A percentile compares a stretch with the other conserved stretches of the same genome.
These are phyloP conservation scores for Oncorhynchus masou DNA, from an alignment of 2,113 vertebrate genomes.

Conservation along the genomic window DNA sequence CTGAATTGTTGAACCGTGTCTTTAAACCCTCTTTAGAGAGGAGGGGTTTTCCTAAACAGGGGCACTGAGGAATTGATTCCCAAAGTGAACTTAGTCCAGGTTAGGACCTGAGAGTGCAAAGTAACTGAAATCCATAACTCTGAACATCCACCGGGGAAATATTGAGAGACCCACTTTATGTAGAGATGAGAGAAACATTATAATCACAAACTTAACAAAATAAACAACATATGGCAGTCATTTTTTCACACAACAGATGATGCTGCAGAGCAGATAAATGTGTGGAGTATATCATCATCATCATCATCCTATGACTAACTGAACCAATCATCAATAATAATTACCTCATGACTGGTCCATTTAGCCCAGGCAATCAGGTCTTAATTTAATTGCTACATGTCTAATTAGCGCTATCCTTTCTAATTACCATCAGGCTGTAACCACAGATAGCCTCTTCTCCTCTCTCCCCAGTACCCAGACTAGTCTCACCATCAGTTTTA, in stretches of 20 bases:
- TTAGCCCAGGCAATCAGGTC: constrained; percentile 34
- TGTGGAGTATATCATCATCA: background rate
- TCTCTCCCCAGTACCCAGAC: background rate
- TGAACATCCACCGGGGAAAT: background rate
- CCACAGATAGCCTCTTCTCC: background rate
- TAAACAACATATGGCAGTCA: background rate
- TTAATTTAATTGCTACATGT: constrained; percentile 46
- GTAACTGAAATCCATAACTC: background rate
- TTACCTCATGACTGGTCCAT: constrained; percentile 44
- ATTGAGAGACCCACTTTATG: background rate
- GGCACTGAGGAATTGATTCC: background rate
- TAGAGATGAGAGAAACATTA: background rate
- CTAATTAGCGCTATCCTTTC: constrained; percentile 43
- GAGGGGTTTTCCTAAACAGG: background rate
- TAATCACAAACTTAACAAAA: background rate
- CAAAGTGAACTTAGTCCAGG: background rate
- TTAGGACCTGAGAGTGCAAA: background rate
- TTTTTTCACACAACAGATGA: background rate
- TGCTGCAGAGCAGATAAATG: background rate
- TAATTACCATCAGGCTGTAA: constrained; percentile 40
- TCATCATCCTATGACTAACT: constrained; percentile 7
- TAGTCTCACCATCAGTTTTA: background rate
- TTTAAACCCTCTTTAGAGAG: background rate
- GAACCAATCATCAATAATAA: constrained; percentile 45
- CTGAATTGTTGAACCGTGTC: constrained; percentile 21